Percentiles rank a stretch among this genome's conserved stretches.
These are phyloP conservation scores for Lucinisca nassula DNA, from an alignment of 2,888 invertebrate genomes.

Conservation along the genomic window DNA sequence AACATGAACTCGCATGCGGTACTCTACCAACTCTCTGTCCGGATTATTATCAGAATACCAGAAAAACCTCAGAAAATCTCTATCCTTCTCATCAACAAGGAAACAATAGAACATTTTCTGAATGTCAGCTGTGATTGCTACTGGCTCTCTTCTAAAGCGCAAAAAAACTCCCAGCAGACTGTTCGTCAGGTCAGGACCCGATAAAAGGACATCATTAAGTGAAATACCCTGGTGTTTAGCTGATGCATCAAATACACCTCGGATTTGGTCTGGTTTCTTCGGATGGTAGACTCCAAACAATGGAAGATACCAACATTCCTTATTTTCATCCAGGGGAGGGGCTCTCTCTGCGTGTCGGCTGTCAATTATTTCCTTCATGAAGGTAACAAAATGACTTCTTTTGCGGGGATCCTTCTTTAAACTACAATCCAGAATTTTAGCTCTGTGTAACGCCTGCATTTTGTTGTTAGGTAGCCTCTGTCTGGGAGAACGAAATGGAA, in stretches of 20 bases:
- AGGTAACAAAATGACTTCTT: conserved; percentile 60
- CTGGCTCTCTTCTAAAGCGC: conserved; percentile 45
- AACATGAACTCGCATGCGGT: conserved; percentile 46
- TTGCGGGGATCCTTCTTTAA: conserved; percentile 35
- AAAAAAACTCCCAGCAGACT: conserved; percentile 40
- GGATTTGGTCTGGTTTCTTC: conserved; percentile 25
- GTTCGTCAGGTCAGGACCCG: conserved; percentile 34
- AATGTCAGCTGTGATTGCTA: conserved; percentile 59
- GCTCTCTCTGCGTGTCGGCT: conserved; percentile 65
- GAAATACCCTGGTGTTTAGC: conserved; percentile 24
- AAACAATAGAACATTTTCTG: conserved; percentile 67
- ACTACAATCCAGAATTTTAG: conserved; percentile 47
- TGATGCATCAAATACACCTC: conserved; percentile 41
- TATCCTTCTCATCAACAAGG: conserved; percentile 48
- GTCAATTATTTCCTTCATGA: conserved; percentile 62
- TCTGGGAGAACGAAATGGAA: conserved; percentile 53
- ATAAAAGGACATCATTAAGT: conserved; percentile 17
- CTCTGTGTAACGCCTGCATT: conserved; percentile 43
- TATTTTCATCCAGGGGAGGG: conserved; percentile 38
- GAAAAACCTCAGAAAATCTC: conserved; percentile 61
- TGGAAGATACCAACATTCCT: conserved; percentile 39
- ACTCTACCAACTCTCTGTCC: conserved; percentile 33
- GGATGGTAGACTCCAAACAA: conserved; percentile 37
- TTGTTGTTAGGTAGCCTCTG: conserved; percentile 55
- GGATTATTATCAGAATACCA: conserved; percentile 58